Conservation (phyloP, 2,113 vertebrate species). For the Plecturocebus donacophilus region DNA sequence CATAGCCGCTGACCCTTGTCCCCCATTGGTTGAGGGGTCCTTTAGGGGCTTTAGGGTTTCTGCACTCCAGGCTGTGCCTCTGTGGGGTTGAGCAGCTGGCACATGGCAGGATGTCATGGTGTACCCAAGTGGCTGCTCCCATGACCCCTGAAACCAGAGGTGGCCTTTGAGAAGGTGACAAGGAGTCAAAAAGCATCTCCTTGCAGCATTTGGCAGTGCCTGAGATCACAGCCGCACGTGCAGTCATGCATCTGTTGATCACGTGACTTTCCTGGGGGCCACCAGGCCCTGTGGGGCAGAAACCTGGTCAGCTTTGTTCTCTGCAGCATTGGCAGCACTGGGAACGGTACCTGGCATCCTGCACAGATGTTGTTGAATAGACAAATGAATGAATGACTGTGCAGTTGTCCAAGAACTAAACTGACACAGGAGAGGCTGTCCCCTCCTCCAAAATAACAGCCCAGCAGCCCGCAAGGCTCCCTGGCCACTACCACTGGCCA, state of each 20-base stretch:
- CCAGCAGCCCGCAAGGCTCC: neutral
- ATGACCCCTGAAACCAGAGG: neutral
- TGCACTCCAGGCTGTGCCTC: neutral
- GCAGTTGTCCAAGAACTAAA: neutral
- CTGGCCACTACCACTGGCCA: neutral
- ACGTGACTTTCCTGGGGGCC: neutral
- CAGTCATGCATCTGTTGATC: rapidly evolving
- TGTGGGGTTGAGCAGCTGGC: neutral
- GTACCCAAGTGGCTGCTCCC: neutral
- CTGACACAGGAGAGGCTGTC: neutral
- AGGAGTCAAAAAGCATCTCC: too few relatives aligned
- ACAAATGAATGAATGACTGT: too few relatives aligned
- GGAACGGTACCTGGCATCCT: neutral
- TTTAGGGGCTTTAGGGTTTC: too few relatives aligned
- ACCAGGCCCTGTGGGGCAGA: rapidly evolving
- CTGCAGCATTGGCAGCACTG: rapidly evolving
- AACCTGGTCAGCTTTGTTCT: neutral
- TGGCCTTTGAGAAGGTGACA: neutral
- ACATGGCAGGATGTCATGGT: too few relatives aligned
- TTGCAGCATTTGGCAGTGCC: neutral
- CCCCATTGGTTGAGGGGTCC: neutral
- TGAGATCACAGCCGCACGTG: rapidly evolving
- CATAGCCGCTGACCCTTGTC: rapidly evolving
- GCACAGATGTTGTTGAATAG: rapidly evolving
- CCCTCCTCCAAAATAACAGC: rapidly evolving